Base-by-base conservation (phyloP, 2,888 invertebrate species). In the Drosophila mercatorum region DNA sequence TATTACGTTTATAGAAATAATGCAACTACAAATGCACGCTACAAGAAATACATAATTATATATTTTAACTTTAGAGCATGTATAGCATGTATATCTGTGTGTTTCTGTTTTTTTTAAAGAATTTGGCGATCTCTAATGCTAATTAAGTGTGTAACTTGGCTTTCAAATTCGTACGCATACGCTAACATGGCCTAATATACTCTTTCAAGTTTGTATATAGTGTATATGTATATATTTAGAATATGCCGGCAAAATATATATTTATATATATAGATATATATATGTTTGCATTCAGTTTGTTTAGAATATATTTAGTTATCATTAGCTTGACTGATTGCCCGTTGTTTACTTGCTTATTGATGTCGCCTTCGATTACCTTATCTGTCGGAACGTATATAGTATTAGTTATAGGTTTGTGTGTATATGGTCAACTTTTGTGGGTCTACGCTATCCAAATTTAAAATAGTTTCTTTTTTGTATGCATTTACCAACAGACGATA, bases 251-350 rank as follows among this genome's bases (percentile, higher is more conserved):
- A 82, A 83, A 83, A 81, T 75, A 83, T 80, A 86, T 83, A 61
- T 58, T 67, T 64, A 63, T 38, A 14, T 52, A 36, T 51, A 31
- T 49, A 22, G 22, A 2, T 22, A 22, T 26, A 12, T 70, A 26
- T 63, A 41, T 68, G 43, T 62, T 49, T 69, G 57, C 52, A 65
- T 64, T 72, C 36, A 63, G 49, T 36, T 58, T 46, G 31, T 68
- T 81, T 83, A 81, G 83, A 83, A 83, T 71, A 72, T 75, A 56
- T 66, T 62, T 80, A 62, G 63, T 83, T 75, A 73, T 74, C 58
- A 57, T 70, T 84, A 77, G 71, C 71, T 78, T 86, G 81, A 81
- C 83, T 84, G 83, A 84, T 84, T 84, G 83, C 86, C 86, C 75
- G 66, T 71, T 75, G 78, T 77, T 81, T 58, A 75, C 70, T 73